Evolutionary conservation across 2,113 vertebrate genomes (phyloP), one percentile per base, ranked within the genome.

Genomic region (Potamarius usumacintae): DNA sequence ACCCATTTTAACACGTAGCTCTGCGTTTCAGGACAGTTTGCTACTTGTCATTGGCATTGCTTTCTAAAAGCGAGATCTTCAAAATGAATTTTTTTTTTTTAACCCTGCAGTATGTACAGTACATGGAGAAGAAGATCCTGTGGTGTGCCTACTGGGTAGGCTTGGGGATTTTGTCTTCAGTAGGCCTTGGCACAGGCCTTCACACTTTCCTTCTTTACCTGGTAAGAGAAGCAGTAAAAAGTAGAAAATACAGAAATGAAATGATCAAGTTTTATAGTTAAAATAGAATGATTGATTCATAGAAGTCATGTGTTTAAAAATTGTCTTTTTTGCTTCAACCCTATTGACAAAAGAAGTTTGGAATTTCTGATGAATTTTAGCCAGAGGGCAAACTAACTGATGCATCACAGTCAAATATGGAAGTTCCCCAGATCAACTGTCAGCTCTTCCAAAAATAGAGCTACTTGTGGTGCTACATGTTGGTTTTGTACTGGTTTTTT

Each of bases 141-240:
- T 97, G 98, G 97, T 99, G 97, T 96, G 97, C 97, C 95, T 99
- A 99, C 95, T 99, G 98, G 98, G 96, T 99, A 94, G 98, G 98
- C 93, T 92, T 99, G 91, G 98, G 98, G 85, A 98, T 99, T 91
- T 94, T 99, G 88, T 99, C 98, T 88, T 99, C 98, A 67, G 98
- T 99, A 57, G 98, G 98, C 67, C 97, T 99, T 82, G 98, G 98
- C 88, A 99, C 98, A 52, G 98, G 98, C 84, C 95, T 99, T 87
- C 98, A 99, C 92, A 99, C 98, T 78, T 99, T 99, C 91, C 96
- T 99, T 81, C 97, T 99, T 72, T 99, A 99, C 92, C 94, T 99
- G 97, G 98, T 99, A 95, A 95, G 95, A 91, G 50, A 65, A 84
- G 0, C 30, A 78, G 58, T 11, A 14, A 42, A 42, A 42, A 42